These are phyloP conservation scores for Chaitophorus viminalis DNA, from an alignment of 2,888 invertebrate species.

Conservation along the genomic window DNA sequence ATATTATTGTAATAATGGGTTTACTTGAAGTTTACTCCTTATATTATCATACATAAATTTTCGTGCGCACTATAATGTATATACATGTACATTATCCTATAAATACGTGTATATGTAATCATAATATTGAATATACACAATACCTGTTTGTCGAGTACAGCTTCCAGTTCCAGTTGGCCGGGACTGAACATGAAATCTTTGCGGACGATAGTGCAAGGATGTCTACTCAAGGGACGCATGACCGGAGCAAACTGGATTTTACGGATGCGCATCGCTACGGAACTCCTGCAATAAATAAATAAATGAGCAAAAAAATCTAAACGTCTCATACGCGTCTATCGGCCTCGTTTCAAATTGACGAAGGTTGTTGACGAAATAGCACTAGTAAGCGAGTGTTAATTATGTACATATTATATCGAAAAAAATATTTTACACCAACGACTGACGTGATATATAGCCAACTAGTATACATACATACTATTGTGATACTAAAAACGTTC, in stretches of 20 bases:
- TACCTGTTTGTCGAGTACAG: slow-evolving; percentile 92
- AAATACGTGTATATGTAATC: not conserved
- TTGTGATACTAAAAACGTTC: too few species aligned
- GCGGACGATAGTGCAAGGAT: slow-evolving; percentile 92
- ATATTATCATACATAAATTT: not conserved
- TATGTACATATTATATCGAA: not conserved
- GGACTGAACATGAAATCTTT: slow-evolving; percentile 96
- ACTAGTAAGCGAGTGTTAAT: not conserved
- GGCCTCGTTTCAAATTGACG: slow-evolving; percentile 16
- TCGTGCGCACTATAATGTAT: not conserved
- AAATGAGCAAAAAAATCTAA: not conserved
- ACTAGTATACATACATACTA: too few species aligned
- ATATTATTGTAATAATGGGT: not conserved
- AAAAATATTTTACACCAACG: too few species aligned
- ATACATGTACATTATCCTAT: too few species aligned
- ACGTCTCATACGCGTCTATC: not conserved
- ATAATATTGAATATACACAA: not conserved
- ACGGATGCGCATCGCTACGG: slow-evolving; percentile 87
- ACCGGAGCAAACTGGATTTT: slow-evolving; percentile 94
- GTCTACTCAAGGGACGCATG: slow-evolving; percentile 69
- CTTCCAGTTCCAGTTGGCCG: slow-evolving; percentile 92
- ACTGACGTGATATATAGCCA: too few species aligned
- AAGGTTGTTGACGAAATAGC: slow-evolving; percentile 3
- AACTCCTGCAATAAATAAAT: slow-evolving; percentile 74
- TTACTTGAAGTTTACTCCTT: too few species aligned